Percentiles rank a stretch among this genome's conserved stretches.
phyloP scores from a whole-genome alignment of 2,797 vertebrate species.

The Gadopsis bispinosus region DNA sequence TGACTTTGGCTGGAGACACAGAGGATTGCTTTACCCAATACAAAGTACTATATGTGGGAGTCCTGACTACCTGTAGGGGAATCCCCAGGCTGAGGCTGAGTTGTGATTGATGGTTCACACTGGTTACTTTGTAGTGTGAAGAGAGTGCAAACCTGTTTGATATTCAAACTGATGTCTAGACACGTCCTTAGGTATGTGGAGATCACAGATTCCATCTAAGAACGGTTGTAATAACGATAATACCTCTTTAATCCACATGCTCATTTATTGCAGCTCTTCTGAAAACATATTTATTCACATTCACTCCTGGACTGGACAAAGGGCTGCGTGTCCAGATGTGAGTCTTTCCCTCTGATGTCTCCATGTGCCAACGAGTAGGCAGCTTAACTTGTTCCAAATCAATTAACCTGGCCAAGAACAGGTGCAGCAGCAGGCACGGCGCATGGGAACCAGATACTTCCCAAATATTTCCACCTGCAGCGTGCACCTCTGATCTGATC shows the following conservation, averaged over 20 bases:
- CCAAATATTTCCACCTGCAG: neutral
- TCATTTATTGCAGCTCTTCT: neutral
- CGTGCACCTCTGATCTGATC: neutral
- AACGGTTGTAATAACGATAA: neutral
- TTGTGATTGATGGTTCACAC: neutral
- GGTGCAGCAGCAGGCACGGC: neutral
- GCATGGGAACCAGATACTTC: neutral
- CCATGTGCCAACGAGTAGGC: neutral
- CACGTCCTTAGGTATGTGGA: neutral
- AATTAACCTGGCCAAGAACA: conserved; percentile 7
- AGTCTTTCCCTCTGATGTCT: neutral
- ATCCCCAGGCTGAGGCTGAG: neutral
- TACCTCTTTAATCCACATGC: neutral
- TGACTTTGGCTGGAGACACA: neutral
- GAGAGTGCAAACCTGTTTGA: too few relatives aligned
- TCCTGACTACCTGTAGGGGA: neutral
- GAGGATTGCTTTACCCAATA: neutral
- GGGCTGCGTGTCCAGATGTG: conserved; percentile 5
- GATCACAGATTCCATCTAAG: neutral
- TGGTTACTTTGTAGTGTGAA: neutral
- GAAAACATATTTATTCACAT: too few relatives aligned
- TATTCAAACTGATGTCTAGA: neutral
- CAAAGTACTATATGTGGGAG: neutral
- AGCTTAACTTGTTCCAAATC: conserved; percentile 14
- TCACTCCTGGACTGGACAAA: neutral